Base-by-base conservation (phyloP, 2,888 invertebrate genomes). In the Platerodrilus igneus region DNA sequence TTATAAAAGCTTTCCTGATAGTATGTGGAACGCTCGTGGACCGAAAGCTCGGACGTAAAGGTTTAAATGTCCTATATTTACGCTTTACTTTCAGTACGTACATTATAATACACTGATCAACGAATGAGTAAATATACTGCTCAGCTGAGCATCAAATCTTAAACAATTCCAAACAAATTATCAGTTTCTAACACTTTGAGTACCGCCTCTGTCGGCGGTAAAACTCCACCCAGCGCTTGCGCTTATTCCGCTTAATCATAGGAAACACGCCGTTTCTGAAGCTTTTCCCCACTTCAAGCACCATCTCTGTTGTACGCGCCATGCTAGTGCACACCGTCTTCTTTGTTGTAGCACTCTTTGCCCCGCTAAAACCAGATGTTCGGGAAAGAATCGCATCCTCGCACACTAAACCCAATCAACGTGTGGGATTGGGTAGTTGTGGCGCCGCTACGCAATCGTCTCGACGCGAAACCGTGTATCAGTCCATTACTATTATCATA, bases 341-440 rank as follows among this genome's bases (percentile, higher is more conserved):
- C 45, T 43, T 40, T 38, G 38, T 38, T 38, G 34, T 27, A 27
- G 11, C 34, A 31, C 41, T 38, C 45, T 39, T 38, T 34, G 25
- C 41, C 45, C 45, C 46, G 31, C 40, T 22, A 27, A 38, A 37
- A 42, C 46, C 39, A 36, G 46, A 42, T 46, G 42, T 36, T 37
- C n/a, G n/a, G n/a, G 29, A 38, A 36, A 46, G 60, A 57, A 63
- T 60, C 55, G 59, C 60, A 60, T 59, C 61, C 63, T 59, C 58
- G 58, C 53, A 51, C 52, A 67, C 71, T 70, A 70, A 72, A 71
- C 69, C 72, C 73, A 74, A 74, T 74, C 73, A 74, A 73, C 73
- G 72, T 71, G 74, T 73, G 73, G 66, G 60, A 62, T 66, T 63
- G 65, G 62, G 62, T 62, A 65, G 67, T 66, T 63, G 67, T 67